These are phyloP conservation scores for Encarsia formosa DNA, from an alignment of 2,888 invertebrate genomes.

Conservation along the genomic window DNA sequence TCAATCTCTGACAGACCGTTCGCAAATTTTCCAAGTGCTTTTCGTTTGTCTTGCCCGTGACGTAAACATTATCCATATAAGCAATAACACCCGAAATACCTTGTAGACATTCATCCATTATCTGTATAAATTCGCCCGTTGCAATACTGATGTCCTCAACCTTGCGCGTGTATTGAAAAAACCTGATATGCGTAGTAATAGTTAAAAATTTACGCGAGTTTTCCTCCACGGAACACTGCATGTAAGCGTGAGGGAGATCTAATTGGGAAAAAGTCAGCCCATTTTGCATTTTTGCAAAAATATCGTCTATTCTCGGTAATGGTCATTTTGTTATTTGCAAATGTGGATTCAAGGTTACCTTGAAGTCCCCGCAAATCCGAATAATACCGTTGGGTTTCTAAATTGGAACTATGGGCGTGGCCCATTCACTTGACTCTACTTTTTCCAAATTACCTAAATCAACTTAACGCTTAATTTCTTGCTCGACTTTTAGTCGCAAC, in stretches of 20 bases:
- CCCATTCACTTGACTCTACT: slow-evolving; percentile 37
- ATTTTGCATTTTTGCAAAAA: background rate
- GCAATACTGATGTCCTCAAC: background rate
- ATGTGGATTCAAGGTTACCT: background rate
- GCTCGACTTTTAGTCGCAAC: slow-evolving; percentile 16
- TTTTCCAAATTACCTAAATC: slow-evolving; percentile 29
- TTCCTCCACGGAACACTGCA: background rate
- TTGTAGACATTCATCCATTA: background rate
- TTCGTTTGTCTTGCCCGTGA: too few relatives aligned
- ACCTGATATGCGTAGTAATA: background rate
- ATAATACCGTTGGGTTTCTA: background rate
- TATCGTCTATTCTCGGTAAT: background rate
- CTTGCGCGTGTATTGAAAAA: background rate
- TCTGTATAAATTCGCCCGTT: background rate
- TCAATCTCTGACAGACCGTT: background rate
- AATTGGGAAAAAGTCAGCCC: background rate
- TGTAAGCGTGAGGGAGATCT: background rate
- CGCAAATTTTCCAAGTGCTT: background rate
- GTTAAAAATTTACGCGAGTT: background rate
- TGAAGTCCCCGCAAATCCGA: background rate
- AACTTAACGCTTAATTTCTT: slow-evolving; percentile 21
- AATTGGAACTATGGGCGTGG: slow-evolving; percentile 40
- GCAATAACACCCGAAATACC: background rate
- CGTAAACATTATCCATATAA: too few relatives aligned
- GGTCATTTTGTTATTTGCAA: background rate